Conservation (phyloP, 1,140 invertebrate genomes). For the Philopotamus ludificatus region DNA sequence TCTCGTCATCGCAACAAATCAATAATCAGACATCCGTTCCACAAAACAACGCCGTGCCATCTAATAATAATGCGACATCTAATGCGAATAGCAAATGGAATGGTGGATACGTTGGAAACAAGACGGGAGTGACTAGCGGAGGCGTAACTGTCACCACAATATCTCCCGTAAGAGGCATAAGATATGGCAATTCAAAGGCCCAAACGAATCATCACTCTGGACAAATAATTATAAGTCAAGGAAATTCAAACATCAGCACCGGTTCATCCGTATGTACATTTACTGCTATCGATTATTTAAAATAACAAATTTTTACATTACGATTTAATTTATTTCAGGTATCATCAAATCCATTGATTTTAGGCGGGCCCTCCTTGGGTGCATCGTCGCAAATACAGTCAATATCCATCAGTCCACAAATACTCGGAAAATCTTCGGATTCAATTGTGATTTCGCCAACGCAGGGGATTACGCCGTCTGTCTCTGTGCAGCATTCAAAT, state of each 20-base stretch:
- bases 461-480: constrained; percentile 43
- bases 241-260: constrained; percentile 17
- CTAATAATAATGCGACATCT: constrained; percentile 50
- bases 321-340: constrained; percentile 28
- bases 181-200: constrained; percentile 43
- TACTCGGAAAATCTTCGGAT: constrained; percentile 49
- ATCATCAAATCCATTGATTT: constrained; percentile 34
- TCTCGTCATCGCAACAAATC: constrained; percentile 72
- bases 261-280: constrained; percentile 30
- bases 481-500: constrained; percentile 51
- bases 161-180: constrained; percentile 53
- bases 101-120: constrained; percentile 38
- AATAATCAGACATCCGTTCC: constrained; percentile 50
- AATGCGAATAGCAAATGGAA: constrained; percentile 53
- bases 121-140: constrained; percentile 55
- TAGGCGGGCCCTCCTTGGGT: constrained; percentile 22
- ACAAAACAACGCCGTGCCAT: constrained; percentile 44
- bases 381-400: constrained; percentile 47
- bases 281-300: neutral
- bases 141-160: constrained; percentile 66
- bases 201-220: constrained; percentile 35
- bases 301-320: neutral
- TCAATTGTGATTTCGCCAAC: constrained; percentile 44
- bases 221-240: constrained; percentile 38
- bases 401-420: constrained; percentile 51